These are phyloP conservation scores for Pollenia griseotomentosa DNA, from an alignment of 2,888 invertebrate genomes.

Conservation along the genomic window DNA sequence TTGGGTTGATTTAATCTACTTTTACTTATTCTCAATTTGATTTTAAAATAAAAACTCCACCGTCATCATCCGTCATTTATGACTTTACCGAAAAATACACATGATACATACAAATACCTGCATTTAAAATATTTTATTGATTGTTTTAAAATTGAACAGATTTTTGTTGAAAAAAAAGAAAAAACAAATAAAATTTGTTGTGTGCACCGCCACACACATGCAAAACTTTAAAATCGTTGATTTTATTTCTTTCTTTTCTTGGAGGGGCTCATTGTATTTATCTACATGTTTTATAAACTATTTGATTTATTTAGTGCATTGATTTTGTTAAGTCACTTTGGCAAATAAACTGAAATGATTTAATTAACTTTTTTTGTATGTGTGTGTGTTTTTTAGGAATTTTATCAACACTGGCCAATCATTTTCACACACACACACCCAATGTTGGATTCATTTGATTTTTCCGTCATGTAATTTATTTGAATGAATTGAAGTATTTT, in stretches of 20 bases:
- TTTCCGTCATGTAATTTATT: slow-evolving; percentile 30
- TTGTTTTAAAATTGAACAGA: slow-evolving; percentile 43
- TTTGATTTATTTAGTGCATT: slow-evolving; percentile 26
- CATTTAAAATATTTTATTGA: slow-evolving; percentile 18
- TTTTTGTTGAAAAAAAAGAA: neutral
- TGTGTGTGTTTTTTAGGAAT: slow-evolving; percentile 20
- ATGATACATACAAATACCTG: neutral
- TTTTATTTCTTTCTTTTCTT: slow-evolving; percentile 13
- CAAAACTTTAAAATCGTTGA: neutral
- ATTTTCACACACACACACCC: slow-evolving; percentile 36
- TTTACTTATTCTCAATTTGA: slow-evolving; percentile 6
- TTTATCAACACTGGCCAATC: neutral
- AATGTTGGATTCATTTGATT: slow-evolving; percentile 7
- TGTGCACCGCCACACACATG: neutral
- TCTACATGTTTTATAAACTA: neutral
- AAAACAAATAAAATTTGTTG: neutral
- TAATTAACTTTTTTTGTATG: slow-evolving; percentile 51
- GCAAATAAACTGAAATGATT: slow-evolving; percentile 64
- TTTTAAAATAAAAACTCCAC: slow-evolving; percentile 5
- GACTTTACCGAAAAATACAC: neutral
- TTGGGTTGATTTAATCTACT: neutral
- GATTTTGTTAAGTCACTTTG: slow-evolving; percentile 62
- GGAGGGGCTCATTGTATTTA: slow-evolving; percentile 3
- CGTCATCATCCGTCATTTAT: slow-evolving; percentile 20
- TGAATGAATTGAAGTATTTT: neutral